These are phyloP conservation scores for Ambastaia sidthimunki DNA, from an alignment of 2,797 vertebrate species.

Conservation along the genomic window DNA sequence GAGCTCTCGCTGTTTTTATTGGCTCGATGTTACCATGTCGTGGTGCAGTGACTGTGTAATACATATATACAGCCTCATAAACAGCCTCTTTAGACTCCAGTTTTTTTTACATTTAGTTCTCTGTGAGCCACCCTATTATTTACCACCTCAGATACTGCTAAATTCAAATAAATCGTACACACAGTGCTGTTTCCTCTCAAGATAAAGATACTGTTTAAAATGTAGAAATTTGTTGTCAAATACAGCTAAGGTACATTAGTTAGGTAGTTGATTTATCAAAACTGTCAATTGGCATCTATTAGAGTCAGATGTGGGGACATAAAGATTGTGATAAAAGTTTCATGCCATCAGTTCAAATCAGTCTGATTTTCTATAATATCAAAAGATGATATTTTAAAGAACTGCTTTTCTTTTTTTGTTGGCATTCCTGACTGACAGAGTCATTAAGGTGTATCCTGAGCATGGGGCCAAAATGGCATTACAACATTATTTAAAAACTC, in stretches of 20 bases:
- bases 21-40: background rate
- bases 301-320: background rate
- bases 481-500: constrained; percentile 66
- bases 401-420: background rate
- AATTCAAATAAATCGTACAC: no score
- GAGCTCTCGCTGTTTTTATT: background rate
- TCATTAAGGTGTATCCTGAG: constrained; percentile 71
- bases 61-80: no score
- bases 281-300: background rate
- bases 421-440: constrained; percentile 70
- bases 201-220: no score
- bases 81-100: no score
- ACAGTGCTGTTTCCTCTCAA: no score
- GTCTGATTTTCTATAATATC: background rate
- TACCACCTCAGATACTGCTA: no score
- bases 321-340: background rate
- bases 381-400: constrained; percentile 5
- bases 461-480: constrained; percentile 60
- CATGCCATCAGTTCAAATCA: background rate
- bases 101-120: no score
- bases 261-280: background rate
- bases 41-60: background rate
- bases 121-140: no score
- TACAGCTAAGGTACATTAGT: no score
- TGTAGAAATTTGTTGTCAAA: no score